Evolutionary conservation across 2,888 invertebrate genomes (phyloP).

Genomic region (Chrysodeixis includens): DNA sequence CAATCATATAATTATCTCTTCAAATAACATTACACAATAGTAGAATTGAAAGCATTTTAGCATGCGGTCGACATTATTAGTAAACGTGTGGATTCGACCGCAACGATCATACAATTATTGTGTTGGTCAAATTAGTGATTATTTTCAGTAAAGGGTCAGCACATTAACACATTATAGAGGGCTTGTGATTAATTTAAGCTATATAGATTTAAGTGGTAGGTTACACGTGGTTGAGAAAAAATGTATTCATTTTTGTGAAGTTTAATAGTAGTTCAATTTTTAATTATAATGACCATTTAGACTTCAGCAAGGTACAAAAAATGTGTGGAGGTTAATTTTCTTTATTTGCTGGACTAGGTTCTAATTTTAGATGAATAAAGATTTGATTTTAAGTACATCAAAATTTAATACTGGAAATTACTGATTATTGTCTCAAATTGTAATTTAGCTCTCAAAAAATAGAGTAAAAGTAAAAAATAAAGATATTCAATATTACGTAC

Average conservation of each 20-base stretch:
- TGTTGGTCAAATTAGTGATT: constrained; percentile 28
- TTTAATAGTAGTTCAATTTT: no score
- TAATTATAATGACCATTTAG: no score
- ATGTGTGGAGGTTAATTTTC: no score
- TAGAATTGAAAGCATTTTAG: constrained; percentile 34
- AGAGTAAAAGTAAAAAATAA: neutral
- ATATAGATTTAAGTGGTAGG: neutral
- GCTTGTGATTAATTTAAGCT: neutral
- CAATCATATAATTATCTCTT: neutral
- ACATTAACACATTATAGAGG: constrained; percentile 11
- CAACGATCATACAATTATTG: constrained; percentile 44
- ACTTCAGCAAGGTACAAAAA: no score
- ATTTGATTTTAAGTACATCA: no score
- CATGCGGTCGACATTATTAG: constrained; percentile 37
- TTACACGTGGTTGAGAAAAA: neutral
- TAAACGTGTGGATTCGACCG: constrained; percentile 38
- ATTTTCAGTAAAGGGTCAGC: constrained; percentile 25
- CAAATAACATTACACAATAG: constrained; percentile 11
- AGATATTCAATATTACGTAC: neutral
- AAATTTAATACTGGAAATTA: no score
- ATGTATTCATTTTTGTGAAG: no score
- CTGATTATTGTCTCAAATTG: no score
- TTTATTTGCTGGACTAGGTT: no score
- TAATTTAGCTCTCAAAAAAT: neutral
- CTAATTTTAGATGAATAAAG: no score